Evolutionary conservation across 2,113 vertebrate genomes (phyloP).

Genomic region (Salvator merianae): DNA sequence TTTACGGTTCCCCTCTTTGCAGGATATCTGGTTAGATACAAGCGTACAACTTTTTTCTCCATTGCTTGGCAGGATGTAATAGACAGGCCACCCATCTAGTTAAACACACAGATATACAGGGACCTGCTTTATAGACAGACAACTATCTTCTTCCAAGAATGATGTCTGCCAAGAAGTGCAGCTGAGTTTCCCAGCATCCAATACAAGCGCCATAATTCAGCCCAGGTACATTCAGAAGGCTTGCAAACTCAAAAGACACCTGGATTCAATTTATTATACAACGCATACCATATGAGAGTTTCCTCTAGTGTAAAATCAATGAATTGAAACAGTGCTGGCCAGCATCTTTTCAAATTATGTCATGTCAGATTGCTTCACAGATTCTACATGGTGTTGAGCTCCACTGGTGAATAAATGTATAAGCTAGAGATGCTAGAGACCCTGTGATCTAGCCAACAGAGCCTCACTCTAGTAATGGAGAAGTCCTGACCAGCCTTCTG

Average conservation of each 20-base stretch:
- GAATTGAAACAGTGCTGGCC: neutral
- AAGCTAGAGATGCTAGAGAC: no score
- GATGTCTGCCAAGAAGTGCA: neutral
- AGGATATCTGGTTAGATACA: neutral
- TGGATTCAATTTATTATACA: neutral
- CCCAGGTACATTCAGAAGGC: neutral
- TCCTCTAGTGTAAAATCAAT: neutral
- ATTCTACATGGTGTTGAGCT: neutral
- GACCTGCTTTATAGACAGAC: neutral
- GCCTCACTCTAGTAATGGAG: no score
- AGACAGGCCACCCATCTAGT: neutral
- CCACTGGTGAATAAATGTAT: neutral
- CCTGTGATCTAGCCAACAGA: no score
- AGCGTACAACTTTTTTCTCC: no score
- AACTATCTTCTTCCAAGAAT: neutral
- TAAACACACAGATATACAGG: neutral
- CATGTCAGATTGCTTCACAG: neutral
- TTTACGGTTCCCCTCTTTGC: neutral
- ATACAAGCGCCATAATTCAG: neutral
- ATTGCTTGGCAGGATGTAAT: neutral
- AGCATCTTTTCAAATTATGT: neutral
- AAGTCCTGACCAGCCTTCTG: no score
- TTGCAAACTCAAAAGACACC: neutral
- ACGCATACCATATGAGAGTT: neutral
- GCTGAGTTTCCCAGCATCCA: neutral